Percentiles rank a stretch among this genome's conserved stretches.
Conservation (phyloP, 2,113 vertebrate species). For the Corythoichthys intestinalis region DNA sequence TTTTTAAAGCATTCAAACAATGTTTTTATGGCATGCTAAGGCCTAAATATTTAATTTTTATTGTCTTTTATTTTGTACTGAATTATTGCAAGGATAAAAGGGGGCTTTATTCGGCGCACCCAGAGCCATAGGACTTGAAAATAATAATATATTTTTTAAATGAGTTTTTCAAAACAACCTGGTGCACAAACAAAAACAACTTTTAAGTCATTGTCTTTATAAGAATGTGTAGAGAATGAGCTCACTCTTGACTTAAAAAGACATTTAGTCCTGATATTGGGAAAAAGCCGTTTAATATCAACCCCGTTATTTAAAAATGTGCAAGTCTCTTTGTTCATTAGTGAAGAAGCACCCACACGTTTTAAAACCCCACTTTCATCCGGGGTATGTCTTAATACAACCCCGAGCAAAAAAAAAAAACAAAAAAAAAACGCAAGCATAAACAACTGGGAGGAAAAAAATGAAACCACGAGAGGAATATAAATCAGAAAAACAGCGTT, state of each 20-base stretch:
- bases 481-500: slow-evolving; percentile 17
- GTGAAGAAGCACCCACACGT: slow-evolving; percentile 93
- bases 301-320: slow-evolving; percentile 91
- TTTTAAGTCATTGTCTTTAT: slow-evolving; percentile 5
- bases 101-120: neutral
- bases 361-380: slow-evolving; percentile 90
- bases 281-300: slow-evolving; percentile 90
- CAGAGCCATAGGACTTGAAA: neutral
- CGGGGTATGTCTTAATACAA: slow-evolving; percentile 79
- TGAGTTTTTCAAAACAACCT: slow-evolving; percentile 42
- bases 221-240: neutral
- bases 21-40: neutral
- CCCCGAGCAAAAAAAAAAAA: slow-evolving; percentile 6
- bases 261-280: slow-evolving; percentile 61
- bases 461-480: neutral
- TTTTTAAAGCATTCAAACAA: neutral
- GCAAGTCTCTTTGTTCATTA: slow-evolving; percentile 90
- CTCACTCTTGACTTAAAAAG: slow-evolving; percentile 38
- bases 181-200: slow-evolving; percentile 51
- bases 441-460: neutral
- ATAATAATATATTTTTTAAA: neutral
- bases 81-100: neutral
- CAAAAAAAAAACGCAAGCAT: slow-evolving; percentile 15
- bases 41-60: neutral
- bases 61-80: neutral